Conservation (phyloP, 1,140 invertebrate species). For the Andricus grossulariae region DNA sequence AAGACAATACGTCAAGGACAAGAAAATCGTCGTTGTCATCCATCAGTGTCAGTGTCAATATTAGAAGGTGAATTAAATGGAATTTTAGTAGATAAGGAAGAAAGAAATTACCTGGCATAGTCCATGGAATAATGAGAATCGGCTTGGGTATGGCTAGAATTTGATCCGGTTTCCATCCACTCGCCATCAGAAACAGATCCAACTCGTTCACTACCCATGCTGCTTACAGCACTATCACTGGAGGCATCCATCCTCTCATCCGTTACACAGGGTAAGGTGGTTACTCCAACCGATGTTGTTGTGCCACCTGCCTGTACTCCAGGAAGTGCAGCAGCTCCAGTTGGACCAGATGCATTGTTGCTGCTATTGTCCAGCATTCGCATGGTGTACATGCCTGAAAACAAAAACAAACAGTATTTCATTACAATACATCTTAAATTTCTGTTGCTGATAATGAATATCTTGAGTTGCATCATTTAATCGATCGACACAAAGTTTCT, state of each 20-base stretch:
- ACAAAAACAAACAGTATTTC: conserved; percentile 37
- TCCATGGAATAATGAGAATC: conserved; percentile 79
- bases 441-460: too few relatives aligned
- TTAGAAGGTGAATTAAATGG: conserved; percentile 10
- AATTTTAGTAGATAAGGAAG: not conserved
- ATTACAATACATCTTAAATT: not conserved
- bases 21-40: not conserved
- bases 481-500: too few relatives aligned
- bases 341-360: conserved; percentile 74
- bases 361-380: conserved; percentile 83
- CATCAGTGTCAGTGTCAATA: not conserved
- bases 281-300: conserved; percentile 61
- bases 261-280: conserved; percentile 59
- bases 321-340: conserved; percentile 65
- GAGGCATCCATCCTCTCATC: conserved; percentile 87
- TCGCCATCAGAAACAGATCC: conserved; percentile 91
- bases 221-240: conserved; percentile 91
- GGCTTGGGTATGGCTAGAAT: conserved; percentile 83
- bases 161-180: conserved; percentile 91
- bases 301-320: conserved; percentile 64
- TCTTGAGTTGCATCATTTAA: too few relatives aligned
- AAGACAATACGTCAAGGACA: too few relatives aligned
- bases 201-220: conserved; percentile 93
- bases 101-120: conserved; percentile 67
- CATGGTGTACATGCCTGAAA: conserved; percentile 90